Evolutionary conservation across 2,113 vertebrate genomes (phyloP).

Genomic region (Colius striatus): DNA sequence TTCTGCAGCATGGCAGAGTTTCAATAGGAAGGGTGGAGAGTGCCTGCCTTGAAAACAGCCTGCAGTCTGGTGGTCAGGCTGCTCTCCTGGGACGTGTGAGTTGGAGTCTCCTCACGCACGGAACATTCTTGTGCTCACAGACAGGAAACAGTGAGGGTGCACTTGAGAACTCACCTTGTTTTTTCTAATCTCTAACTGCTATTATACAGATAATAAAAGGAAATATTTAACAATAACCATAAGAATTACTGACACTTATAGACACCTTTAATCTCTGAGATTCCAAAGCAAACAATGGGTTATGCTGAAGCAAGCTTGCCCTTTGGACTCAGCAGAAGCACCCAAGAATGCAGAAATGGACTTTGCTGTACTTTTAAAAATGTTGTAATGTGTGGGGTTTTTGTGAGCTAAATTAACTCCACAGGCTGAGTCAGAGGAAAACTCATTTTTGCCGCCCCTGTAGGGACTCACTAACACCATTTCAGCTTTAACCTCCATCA

Average conservation of each 20-base stretch:
- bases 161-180: constrained; percentile 44
- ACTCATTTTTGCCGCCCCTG: background rate
- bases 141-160: constrained; percentile 45
- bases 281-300: constrained; percentile 53
- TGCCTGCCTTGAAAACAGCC: constrained; percentile 57
- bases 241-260: constrained; percentile 40
- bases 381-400: background rate
- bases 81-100: constrained; percentile 35
- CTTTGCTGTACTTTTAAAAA: constrained; percentile 24
- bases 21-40: constrained; percentile 70
- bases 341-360: constrained; percentile 10
- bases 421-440: constrained; percentile 31
- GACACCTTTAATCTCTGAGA: constrained; percentile 41
- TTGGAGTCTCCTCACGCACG: constrained; percentile 44
- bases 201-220: constrained; percentile 61
- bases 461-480: background rate
- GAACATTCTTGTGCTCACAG: constrained; percentile 54
- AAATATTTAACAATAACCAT: constrained; percentile 64
- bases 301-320: constrained; percentile 19
- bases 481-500: constrained; percentile 10
- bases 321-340: constrained; percentile 14
- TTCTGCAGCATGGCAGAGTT: constrained; percentile 55
- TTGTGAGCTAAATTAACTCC: background rate
- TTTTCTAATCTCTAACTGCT: constrained; percentile 35
- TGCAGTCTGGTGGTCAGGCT: constrained; percentile 41